Base-by-base conservation (phyloP, 2,797 vertebrate species). In the Neostethus bicornis region DNA sequence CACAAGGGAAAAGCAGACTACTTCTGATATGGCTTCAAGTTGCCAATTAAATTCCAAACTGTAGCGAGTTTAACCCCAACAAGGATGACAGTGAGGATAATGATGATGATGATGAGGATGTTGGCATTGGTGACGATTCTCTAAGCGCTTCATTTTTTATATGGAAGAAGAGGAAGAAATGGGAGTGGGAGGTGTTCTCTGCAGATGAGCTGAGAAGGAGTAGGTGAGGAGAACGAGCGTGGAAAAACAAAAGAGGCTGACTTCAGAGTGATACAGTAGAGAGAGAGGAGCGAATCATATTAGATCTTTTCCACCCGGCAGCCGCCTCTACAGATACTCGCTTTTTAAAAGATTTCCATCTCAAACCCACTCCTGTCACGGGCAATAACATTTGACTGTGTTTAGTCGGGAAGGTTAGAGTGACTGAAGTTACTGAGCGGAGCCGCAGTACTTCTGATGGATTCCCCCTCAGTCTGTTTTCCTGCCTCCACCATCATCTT, bases 41-140 rank as follows among this genome's bases (percentile, higher is more conserved):
- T 86, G 63, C 79, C 84, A 86, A 89, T 88, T 86, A 85, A 75
- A 81, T 57, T 46, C 16, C 70, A 79, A 85, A 84, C 70, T 73
- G 66, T 70, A 45, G 76, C 2, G 61, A 72, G 51, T 71, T 68
- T 69, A 58, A 55, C 71, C 65, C 60, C 74, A 80, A 78, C 70
- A 59, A 55, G 8, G 49, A 59, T 61, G 75, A 80, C 61, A 79
- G 77, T 65, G 47, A 41, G 47, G 66, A 57, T 53, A 53, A 62
- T n/a, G 61, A 63, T 25, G 69, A 59, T 52, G 61, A 64, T 12
- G 61, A 65, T 32, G 55, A 64, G 21, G 51, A 49, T 35, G 51
- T 44, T 61, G 64, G 54, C 51, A n/a, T 39, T 54, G 51, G 20
- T 28, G 59, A 60, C 32, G 63, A 48, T 2, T 56, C 29, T 37